Evolutionary conservation across 2,113 vertebrate species (phyloP).

Genomic region (Sturnus vulgaris): DNA sequence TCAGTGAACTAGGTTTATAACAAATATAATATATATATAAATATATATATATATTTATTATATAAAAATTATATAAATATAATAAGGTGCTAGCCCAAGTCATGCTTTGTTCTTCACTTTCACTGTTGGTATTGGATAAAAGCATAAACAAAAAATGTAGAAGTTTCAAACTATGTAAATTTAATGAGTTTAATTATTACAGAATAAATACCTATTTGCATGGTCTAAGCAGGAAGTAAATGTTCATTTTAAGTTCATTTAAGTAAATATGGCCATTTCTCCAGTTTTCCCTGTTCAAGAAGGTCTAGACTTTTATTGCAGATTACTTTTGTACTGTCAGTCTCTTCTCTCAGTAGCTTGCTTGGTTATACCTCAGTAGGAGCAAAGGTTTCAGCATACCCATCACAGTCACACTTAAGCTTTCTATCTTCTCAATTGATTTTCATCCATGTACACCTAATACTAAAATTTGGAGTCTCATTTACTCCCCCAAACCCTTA

Average conservation of each 20-base stretch:
- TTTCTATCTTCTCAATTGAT: neutral
- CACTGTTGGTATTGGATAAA: neutral
- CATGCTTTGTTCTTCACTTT: neutral
- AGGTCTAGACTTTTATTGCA: neutral
- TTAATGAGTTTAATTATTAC: neutral
- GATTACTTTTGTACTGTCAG: neutral
- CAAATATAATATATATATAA: neutral
- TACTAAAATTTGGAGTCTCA: neutral
- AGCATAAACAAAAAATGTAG: neutral
- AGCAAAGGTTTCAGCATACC: neutral
- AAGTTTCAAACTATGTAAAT: neutral
- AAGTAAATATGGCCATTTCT: neutral
- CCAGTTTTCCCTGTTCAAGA: neutral
- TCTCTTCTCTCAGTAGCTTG: neutral
- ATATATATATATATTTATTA: too few relatives aligned
- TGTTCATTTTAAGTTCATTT: neutral
- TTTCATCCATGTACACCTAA: neutral
- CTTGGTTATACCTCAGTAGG: neutral
- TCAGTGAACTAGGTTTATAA: neutral
- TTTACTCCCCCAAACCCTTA: neutral
- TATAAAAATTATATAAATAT: too few relatives aligned
- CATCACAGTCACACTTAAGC: neutral
- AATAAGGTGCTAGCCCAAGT: neutral
- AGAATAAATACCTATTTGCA: neutral
- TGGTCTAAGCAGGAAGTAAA: neutral